A percentile compares a stretch with the other conserved stretches of the same genome.
phyloP scores from a whole-genome alignment of 2,888 invertebrate genomes.

The Uropetala carovei region DNA sequence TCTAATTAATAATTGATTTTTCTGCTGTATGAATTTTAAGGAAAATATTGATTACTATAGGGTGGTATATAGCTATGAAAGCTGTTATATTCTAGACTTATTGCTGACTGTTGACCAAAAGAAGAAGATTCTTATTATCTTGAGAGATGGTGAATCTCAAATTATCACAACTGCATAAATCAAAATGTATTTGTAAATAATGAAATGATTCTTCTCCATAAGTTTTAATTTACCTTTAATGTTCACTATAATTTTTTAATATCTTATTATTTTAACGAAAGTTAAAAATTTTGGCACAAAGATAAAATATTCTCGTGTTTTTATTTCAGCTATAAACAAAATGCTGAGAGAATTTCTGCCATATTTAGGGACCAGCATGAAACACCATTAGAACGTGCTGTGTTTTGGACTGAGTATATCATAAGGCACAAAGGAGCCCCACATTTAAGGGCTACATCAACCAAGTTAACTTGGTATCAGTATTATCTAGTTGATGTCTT shows the following conservation, averaged over 20 bases:
- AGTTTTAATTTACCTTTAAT: background rate
- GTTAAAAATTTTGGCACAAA: background rate
- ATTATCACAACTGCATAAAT: too few species aligned
- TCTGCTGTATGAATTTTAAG: too few species aligned
- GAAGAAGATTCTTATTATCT: too few species aligned
- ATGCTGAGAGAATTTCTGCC: background rate
- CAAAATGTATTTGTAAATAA: background rate
- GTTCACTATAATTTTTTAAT: background rate
- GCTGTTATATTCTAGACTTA: background rate
- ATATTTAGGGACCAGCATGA: slow-evolving; percentile 37
- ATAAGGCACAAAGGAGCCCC: slow-evolving; percentile 45
- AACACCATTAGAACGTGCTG: background rate
- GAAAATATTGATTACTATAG: background rate
- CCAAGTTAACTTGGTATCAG: slow-evolving; percentile 41
- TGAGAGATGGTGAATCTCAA: too few species aligned
- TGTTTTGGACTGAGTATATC: slow-evolving; percentile 41
- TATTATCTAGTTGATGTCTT: slow-evolving; percentile 37
- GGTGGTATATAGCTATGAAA: background rate
- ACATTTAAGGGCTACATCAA: slow-evolving; percentile 39
- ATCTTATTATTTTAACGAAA: background rate
- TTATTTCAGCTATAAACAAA: slow-evolving; percentile 31
- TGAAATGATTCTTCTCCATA: background rate
- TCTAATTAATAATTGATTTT: too few species aligned
- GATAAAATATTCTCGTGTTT: background rate
- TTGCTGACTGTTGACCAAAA: background rate